These are phyloP conservation scores for Dendroctonus ponderosae DNA, from an alignment of 1,140 invertebrate species.

Conservation along the genomic window DNA sequence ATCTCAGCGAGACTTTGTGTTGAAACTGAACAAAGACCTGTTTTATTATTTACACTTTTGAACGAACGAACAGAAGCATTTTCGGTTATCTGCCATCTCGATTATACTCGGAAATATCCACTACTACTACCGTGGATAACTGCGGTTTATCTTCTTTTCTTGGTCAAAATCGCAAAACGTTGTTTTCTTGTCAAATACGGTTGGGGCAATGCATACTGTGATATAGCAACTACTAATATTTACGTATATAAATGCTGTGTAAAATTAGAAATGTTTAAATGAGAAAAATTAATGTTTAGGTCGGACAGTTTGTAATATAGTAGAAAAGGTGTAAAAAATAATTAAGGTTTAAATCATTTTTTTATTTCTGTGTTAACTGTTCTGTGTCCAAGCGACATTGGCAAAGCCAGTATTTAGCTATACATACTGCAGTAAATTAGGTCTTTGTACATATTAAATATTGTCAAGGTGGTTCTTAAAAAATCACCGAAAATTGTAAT, in stretches of 20 bases:
- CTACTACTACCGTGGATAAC: too few relatives aligned
- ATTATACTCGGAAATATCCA: too few relatives aligned
- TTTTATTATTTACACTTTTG: not conserved
- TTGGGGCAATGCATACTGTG: conserved; percentile 52
- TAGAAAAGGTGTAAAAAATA: conserved; percentile 35
- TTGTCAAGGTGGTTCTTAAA: conserved; percentile 9
- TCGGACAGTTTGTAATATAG: conserved; percentile 39
- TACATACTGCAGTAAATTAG: conserved; percentile 28
- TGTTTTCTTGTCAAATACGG: conserved; percentile 40
- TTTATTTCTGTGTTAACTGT: conserved; percentile 47
- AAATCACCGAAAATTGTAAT: too few relatives aligned
- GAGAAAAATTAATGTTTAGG: conserved; percentile 33
- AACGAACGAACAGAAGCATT: too few relatives aligned
- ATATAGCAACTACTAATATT: conserved; percentile 47
- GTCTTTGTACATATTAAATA: conserved; percentile 41
- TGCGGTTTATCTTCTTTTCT: too few relatives aligned
- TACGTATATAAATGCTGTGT: conserved; percentile 42
- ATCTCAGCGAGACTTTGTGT: not conserved
- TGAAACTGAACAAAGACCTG: not conserved
- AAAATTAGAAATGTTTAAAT: conserved; percentile 38
- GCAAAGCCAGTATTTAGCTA: conserved; percentile 48
- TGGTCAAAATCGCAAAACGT: too few relatives aligned
- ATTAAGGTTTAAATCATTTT: too few relatives aligned
- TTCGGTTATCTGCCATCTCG: too few relatives aligned
- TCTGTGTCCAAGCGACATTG: conserved; percentile 44